Evolutionary conservation across 2,113 vertebrate genomes (phyloP).

Genomic region (Gambusia holbrooki): DNA sequence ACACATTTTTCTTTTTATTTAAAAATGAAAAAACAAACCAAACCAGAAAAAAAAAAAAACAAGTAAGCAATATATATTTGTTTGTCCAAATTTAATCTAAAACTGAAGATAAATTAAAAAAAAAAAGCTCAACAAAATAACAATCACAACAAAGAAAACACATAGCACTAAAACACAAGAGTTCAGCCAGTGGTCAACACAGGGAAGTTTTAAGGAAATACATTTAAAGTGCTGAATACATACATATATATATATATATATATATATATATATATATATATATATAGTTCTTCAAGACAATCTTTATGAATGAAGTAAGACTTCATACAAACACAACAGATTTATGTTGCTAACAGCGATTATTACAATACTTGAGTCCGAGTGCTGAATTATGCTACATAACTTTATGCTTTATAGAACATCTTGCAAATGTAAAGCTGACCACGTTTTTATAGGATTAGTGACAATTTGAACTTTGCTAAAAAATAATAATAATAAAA

Average conservation of each 20-base stretch:
- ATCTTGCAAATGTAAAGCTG: not conserved
- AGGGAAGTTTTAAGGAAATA: not conserved
- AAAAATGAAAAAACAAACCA: too few species aligned
- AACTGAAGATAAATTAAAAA: too few species aligned
- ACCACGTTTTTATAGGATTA: not conserved
- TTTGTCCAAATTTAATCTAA: not conserved
- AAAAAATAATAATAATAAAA: too few species aligned
- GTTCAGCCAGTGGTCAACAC: slow-evolving; percentile 49
- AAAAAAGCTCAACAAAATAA: not conserved
- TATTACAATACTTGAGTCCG: not conserved
- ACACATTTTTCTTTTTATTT: not conserved
- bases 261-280: too few species aligned
- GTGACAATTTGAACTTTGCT: too few species aligned
- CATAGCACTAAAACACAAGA: slow-evolving; percentile 44
- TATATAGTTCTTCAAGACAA: not conserved
- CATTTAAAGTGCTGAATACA: slow-evolving; percentile 39
- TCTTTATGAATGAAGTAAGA: not conserved
- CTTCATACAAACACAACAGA: not conserved
- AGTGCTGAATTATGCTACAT: not conserved
- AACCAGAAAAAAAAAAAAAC: not conserved
- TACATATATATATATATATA: too few species aligned
- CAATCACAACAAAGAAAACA: not conserved
- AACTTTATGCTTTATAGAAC: not conserved
- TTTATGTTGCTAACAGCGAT: not conserved
- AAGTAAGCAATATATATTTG: not conserved